phyloP scores from a whole-genome alignment of 2,797 vertebrate genomes.

The Tapirus indicus region DNA sequence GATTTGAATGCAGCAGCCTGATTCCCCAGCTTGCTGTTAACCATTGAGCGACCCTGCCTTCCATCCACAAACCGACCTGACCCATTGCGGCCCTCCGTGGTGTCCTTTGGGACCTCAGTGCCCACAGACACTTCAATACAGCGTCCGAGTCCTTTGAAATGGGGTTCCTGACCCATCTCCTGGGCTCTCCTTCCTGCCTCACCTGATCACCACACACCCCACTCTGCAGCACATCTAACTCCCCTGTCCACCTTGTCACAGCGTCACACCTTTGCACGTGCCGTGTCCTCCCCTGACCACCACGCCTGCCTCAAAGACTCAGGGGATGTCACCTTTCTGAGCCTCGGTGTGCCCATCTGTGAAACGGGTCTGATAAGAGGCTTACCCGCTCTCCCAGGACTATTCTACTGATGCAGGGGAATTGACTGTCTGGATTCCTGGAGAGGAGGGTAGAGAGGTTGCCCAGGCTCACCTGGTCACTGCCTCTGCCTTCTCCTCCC shows the following conservation, averaged over 20 bases:
- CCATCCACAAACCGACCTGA: background rate
- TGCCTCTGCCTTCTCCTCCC: background rate
- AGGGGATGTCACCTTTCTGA: background rate
- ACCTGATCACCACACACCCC: background rate
- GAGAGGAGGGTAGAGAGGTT: background rate
- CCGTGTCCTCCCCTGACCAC: rapidly evolving
- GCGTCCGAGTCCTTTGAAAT: background rate
- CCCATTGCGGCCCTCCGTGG: rapidly evolving
- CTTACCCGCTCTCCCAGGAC: background rate
- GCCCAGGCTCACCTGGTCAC: background rate
- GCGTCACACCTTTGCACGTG: rapidly evolving
- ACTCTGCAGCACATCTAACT: background rate
- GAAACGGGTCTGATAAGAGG: background rate
- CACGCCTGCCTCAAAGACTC: background rate
- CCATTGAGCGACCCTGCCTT: rapidly evolving
- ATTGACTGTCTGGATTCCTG: background rate
- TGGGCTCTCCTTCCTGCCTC: background rate
- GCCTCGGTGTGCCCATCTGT: background rate
- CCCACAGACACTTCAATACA: background rate
- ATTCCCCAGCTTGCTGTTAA: background rate
- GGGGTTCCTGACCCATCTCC: rapidly evolving
- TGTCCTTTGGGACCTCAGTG: background rate
- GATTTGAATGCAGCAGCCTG: background rate
- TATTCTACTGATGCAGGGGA: background rate
- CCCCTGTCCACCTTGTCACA: background rate